These are phyloP conservation scores for Apistogramma diplotaenia DNA, from an alignment of 2,113 vertebrate genomes.

Conservation along the genomic window DNA sequence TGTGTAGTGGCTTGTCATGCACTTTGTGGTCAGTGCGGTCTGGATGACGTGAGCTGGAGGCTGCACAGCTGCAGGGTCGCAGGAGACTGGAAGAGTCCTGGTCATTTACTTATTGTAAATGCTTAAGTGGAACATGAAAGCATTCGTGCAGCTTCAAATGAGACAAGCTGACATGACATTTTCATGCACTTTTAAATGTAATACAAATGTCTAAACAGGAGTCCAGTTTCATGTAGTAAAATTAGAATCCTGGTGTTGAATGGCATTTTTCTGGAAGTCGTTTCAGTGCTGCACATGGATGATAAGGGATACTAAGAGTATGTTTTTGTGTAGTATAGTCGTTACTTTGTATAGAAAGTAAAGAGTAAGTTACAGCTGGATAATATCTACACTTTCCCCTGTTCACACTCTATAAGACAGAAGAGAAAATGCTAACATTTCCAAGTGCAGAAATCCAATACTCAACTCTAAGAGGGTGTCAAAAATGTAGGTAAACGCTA, in stretches of 20 bases:
- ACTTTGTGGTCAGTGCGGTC: conserved; percentile 28
- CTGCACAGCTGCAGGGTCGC: conserved; percentile 6
- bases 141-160: conserved; percentile 32
- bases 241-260: not conserved
- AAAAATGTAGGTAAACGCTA: conserved; percentile 17
- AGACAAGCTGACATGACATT: conserved; percentile 36
- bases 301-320: not conserved
- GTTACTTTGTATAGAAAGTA: conserved; percentile 61
- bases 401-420: not conserved
- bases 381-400: conserved; percentile 44
- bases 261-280: not conserved
- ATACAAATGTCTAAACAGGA: not conserved
- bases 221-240: not conserved
- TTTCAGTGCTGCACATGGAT: not conserved
- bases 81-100: not conserved
- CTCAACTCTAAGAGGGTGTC: conserved; percentile 49
- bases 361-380: conserved; percentile 68
- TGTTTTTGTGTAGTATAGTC: conserved; percentile 24
- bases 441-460: conserved; percentile 71
- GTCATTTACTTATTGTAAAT: conserved; percentile 17
- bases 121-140: conserved; percentile 24
- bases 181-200: not conserved
- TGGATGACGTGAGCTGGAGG: not conserved
- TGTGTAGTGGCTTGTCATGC: not conserved
- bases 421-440: conserved; percentile 10